Conservation (phyloP, 2,797 vertebrate genomes). For the Rhabdophis nuchalis region DNA sequence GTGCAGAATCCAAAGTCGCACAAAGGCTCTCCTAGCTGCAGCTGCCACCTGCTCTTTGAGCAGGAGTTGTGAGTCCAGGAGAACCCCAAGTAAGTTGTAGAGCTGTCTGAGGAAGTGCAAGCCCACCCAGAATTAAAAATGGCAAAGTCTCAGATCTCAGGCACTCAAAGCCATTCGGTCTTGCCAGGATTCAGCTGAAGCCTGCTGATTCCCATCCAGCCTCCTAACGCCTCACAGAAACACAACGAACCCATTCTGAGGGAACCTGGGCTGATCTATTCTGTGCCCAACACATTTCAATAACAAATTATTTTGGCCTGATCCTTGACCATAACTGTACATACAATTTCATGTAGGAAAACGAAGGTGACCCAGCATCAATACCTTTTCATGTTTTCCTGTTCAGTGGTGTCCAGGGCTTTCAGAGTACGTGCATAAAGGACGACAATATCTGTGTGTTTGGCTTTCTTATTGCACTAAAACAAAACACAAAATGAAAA, state of each 20-base stretch:
- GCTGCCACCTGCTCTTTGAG: neutral
- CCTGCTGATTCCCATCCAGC: neutral
- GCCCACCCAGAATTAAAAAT: neutral
- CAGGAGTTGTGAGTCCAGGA: neutral
- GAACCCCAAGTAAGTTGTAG: neutral
- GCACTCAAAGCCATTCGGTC: neutral
- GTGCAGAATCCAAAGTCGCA: neutral
- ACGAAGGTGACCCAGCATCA: neutral
- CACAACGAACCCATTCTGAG: neutral
- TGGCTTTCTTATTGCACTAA: slow-evolving; percentile 95
- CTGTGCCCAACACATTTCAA: neutral
- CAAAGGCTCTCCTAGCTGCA: neutral
- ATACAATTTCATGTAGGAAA: neutral
- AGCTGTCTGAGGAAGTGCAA: neutral
- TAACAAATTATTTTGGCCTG: neutral
- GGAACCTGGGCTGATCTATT: neutral
- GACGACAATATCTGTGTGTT: slow-evolving; percentile 85
- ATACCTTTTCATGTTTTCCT: slow-evolving; percentile 86
- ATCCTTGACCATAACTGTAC: neutral
- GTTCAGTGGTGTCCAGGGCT: slow-evolving; percentile 86
- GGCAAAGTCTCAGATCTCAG: neutral
- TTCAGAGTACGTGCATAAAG: slow-evolving; percentile 86
- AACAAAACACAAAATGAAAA: slow-evolving; percentile 3
- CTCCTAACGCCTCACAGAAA: neutral
- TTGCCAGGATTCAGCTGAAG: neutral